Evolutionary conservation across 2,113 vertebrate genomes (phyloP).

Genomic region (Dromas ardeola): DNA sequence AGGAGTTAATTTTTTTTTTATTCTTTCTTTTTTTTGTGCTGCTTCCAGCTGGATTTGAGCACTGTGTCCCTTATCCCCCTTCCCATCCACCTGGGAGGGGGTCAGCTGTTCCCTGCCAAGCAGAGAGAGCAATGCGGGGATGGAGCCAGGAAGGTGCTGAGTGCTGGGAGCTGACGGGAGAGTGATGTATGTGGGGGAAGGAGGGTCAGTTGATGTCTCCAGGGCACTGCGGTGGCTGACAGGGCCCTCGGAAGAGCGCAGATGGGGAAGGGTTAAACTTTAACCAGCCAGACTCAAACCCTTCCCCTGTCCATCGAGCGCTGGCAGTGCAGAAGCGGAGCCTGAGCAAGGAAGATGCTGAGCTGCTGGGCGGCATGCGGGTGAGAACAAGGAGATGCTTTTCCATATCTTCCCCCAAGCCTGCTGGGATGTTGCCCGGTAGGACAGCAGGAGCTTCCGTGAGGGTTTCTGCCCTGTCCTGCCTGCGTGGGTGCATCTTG

Average conservation of each 20-base stretch:
- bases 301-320: neutral
- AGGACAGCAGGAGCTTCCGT: neutral
- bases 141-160: neutral
- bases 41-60: neutral
- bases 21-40: neutral
- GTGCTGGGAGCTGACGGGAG: neutral
- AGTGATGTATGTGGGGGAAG: conserved; percentile 29
- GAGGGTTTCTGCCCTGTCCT: neutral
- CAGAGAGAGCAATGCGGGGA: neutral
- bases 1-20: neutral
- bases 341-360: neutral
- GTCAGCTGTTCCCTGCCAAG: neutral
- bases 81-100: neutral
- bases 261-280: conserved; percentile 69
- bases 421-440: neutral
- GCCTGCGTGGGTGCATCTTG: neutral
- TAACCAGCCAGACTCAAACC: conserved; percentile 56
- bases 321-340: neutral
- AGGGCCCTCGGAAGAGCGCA: conserved; percentile 35
- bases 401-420: neutral
- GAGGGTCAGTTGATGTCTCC: neutral
- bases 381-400: conserved; percentile 4
- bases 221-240: conserved; percentile 21
- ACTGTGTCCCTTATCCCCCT: neutral
- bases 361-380: neutral